phyloP scores from a whole-genome alignment of 2,888 invertebrate species.

The Netelia fuscicornis region DNA sequence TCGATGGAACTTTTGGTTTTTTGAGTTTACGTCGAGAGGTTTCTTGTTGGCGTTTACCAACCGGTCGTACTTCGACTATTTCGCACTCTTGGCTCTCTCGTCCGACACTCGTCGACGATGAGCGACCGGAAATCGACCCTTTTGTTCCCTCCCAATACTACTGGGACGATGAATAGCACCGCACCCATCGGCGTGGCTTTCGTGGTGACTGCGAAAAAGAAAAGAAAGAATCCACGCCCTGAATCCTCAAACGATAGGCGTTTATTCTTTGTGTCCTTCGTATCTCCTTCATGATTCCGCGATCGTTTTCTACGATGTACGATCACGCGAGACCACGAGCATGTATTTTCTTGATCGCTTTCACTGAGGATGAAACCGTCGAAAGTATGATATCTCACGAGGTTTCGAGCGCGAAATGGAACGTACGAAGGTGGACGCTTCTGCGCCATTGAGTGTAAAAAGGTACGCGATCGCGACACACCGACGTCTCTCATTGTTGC shows the following conservation, averaged over 20 bases:
- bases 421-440: constrained; percentile 4
- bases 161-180: constrained; percentile 55
- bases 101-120: constrained; percentile 45
- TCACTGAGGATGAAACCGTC: not conserved
- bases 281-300: not conserved
- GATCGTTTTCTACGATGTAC: not conserved
- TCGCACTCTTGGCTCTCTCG: constrained; percentile 44
- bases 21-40: not conserved
- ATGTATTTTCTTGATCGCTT: not conserved
- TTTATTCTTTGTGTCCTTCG: not conserved
- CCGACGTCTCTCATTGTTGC: constrained; percentile 52
- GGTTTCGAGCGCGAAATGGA: not conserved
- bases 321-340: not conserved
- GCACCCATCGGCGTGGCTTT: constrained; percentile 60
- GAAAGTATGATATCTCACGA: constrained; percentile 17
- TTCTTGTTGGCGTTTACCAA: not conserved
- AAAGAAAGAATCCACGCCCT: constrained; percentile 25
- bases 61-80: constrained; percentile 46
- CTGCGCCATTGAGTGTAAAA: constrained; percentile 50
- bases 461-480: not conserved
- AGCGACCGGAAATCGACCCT: constrained; percentile 66
- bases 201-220: constrained; percentile 27
- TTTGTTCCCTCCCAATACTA: constrained; percentile 54
- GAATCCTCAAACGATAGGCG: constrained; percentile 34
- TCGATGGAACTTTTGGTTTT: constrained; percentile 19